Conservation (phyloP, 2,888 invertebrate species). For the Amaurobius ferox region DNA sequence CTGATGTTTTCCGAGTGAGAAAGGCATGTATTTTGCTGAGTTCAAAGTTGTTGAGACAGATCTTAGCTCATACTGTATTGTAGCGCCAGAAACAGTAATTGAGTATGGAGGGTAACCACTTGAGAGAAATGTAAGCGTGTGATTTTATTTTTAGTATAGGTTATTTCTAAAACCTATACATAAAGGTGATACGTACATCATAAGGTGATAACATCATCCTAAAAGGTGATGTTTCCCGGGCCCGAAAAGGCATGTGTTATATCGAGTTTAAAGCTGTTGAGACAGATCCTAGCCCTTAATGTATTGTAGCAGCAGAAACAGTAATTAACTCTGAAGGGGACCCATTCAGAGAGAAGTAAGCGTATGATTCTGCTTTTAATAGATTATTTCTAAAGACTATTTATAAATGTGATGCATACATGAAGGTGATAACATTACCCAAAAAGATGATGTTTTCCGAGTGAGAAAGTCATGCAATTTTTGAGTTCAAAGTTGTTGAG, state of each 20-base stretch:
- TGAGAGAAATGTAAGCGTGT: conserved; percentile 94
- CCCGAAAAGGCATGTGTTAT: conserved; percentile 98
- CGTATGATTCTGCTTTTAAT: too few species aligned
- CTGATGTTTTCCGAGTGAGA: conserved; percentile 96
- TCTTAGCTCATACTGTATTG: conserved; percentile 98
- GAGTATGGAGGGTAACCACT: conserved; percentile 99
- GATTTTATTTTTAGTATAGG: too few species aligned
- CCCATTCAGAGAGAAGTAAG: too few species aligned
- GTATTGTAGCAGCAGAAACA: conserved; percentile 99
- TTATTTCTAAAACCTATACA: too few species aligned
- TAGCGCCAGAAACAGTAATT: conserved; percentile 98
- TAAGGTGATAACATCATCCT: too few species aligned
- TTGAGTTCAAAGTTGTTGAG: conserved; percentile 99
- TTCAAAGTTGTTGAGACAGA: conserved; percentile 99
- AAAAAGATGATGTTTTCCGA: conserved; percentile 96
- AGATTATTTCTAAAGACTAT: too few species aligned
- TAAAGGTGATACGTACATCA: too few species aligned
- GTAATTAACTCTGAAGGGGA: conserved; percentile 99
- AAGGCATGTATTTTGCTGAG: conserved; percentile 99
- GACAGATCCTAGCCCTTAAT: too few species aligned
- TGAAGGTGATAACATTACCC: too few species aligned
- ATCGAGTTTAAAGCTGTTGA: conserved; percentile 99
- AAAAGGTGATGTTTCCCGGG: conserved; percentile 96
- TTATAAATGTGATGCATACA: too few species aligned
- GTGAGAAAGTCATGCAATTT: conserved; percentile 99